A percentile compares a stretch with the other conserved stretches of the same genome.
phyloP scores from a whole-genome alignment of 2,888 invertebrate genomes.

The Xanthorhoe spadicearia region DNA sequence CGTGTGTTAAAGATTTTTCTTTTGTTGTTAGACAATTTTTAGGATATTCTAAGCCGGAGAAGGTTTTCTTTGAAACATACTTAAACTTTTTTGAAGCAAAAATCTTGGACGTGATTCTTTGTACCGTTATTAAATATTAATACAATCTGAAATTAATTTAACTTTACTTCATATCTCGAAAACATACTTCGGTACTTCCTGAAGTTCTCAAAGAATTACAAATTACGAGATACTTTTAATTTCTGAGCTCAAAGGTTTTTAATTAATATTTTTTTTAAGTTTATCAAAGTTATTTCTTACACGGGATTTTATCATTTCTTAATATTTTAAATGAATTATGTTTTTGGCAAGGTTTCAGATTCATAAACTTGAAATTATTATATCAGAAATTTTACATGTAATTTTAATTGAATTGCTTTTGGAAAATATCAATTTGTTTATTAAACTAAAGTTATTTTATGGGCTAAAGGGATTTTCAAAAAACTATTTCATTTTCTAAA shows the following conservation, averaged over 20 bases:
- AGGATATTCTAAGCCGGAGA: too few relatives aligned
- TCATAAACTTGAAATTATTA: neutral
- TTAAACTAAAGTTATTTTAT: too few relatives aligned
- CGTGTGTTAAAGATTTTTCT: too few relatives aligned
- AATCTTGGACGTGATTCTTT: neutral
- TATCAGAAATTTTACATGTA: too few relatives aligned
- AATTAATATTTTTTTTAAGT: neutral
- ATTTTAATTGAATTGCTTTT: too few relatives aligned
- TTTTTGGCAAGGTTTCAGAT: neutral
- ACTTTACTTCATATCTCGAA: neutral
- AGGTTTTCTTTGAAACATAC: too few relatives aligned
- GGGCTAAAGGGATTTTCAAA: too few relatives aligned
- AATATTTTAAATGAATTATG: neutral
- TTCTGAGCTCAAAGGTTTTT: neutral
- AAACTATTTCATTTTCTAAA: too few relatives aligned
- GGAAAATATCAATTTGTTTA: too few relatives aligned
- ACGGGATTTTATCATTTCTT: neutral
- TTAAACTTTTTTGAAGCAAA: too few relatives aligned
- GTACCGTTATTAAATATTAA: neutral
- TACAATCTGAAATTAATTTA: neutral
- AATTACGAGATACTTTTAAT: neutral
- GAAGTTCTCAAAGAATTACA: constrained; percentile 1
- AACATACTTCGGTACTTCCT: neutral
- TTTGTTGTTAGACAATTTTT: too few relatives aligned
- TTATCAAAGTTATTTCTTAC: neutral